Percentiles rank a stretch among this genome's conserved stretches.
phyloP scores from a whole-genome alignment of 2,888 invertebrate genomes.

The Vandiemenella viatica region DNA sequence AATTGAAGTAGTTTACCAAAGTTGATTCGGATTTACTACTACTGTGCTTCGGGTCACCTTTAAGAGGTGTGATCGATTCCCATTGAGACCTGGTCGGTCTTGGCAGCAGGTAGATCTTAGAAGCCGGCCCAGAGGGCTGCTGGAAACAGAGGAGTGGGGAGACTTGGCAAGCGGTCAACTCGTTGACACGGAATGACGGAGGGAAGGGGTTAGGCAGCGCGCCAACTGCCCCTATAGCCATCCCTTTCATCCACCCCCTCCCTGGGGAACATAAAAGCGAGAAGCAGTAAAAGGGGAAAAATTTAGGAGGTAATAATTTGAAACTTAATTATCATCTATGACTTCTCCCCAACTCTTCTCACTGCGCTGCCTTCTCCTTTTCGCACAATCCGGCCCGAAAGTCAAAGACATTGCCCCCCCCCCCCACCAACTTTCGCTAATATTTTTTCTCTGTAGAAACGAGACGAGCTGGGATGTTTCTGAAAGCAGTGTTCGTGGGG shows the following conservation, averaged over 20 bases:
- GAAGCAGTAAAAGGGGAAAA: not conserved
- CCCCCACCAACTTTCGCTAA: not conserved
- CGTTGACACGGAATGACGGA: not conserved
- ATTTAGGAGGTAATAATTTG: not conserved
- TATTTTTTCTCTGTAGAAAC: not conserved
- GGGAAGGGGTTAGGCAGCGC: not conserved
- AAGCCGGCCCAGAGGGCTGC: too few relatives aligned
- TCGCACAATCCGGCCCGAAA: not conserved
- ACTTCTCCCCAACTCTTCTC: too few relatives aligned
- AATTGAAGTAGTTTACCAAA: too few relatives aligned
- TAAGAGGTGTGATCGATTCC: too few relatives aligned
- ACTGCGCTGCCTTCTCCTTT: not conserved
- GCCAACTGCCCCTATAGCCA: not conserved
- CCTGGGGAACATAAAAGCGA: not conserved
- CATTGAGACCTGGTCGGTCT: too few relatives aligned
- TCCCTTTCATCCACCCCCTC: not conserved
- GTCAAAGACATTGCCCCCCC: not conserved
- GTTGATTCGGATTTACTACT: too few relatives aligned
- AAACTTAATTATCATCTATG: not conserved
- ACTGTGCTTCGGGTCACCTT: too few relatives aligned
- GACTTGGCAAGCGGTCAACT: not conserved
- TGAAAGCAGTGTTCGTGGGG: too few relatives aligned
- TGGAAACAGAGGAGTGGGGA: too few relatives aligned
- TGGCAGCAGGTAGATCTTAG: too few relatives aligned
- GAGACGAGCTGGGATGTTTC: not conserved